A percentile compares a stretch with the other conserved stretches of the same genome.
phyloP scores from a whole-genome alignment of 2,113 vertebrate genomes.

The Anhinga rufa region DNA sequence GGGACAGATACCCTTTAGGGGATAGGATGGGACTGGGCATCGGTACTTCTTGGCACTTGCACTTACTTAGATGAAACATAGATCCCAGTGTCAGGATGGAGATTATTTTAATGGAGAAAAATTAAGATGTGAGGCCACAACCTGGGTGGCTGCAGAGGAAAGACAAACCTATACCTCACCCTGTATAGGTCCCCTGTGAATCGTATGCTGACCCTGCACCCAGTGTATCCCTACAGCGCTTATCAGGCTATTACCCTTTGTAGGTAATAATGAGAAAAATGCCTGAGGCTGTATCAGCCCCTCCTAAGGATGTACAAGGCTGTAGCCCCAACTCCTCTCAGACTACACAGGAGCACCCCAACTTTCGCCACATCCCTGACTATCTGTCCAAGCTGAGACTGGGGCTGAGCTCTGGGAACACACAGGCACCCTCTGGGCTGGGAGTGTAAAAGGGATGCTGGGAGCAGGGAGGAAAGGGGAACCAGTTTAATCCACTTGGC shows the following conservation, averaged over 20 bases:
- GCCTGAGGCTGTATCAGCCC: neutral
- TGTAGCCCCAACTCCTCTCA: neutral
- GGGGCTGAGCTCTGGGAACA: neutral
- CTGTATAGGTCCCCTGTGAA: neutral
- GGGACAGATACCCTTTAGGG: no score
- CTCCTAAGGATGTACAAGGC: neutral
- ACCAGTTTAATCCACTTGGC: neutral
- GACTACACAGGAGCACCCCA: neutral
- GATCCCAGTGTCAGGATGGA: neutral
- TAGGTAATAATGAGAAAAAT: neutral
- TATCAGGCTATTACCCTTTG: neutral
- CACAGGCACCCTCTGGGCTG: no score
- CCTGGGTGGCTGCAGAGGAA: neutral
- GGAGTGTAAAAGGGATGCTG: neutral
- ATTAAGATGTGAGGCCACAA: neutral
- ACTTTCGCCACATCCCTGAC: neutral
- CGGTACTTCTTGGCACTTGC: neutral
- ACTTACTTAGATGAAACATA: neutral
- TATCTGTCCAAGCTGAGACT: neutral
- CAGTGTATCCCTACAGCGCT: accelerated
- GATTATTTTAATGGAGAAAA: neutral
- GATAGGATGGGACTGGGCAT: neutral
- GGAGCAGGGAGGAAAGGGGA: neutral
- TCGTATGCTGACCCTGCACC: accelerated
- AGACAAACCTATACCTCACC: neutral